A percentile compares a stretch with the other conserved stretches of the same genome.
phyloP scores from a whole-genome alignment of 1,140 invertebrate genomes.

The Diorhabda carinulata region DNA sequence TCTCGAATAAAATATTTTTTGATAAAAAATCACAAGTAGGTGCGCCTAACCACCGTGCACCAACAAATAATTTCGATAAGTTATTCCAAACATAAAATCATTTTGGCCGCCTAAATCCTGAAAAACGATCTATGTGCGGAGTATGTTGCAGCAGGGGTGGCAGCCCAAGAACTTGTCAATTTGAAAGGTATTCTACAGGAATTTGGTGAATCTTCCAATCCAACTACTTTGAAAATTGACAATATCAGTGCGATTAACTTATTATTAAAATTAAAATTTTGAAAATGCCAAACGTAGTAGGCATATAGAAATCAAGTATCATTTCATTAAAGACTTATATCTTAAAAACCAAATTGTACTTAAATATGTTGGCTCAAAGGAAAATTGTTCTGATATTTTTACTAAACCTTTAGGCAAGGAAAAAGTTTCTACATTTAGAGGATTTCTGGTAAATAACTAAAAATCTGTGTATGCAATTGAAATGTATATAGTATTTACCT shows the following conservation, averaged over 20 bases:
- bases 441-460: not conserved
- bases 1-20: too few relatives aligned
- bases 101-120: too few relatives aligned
- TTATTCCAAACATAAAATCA: too few relatives aligned
- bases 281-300: slow-evolving; percentile 11
- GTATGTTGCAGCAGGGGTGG: slow-evolving; percentile 6
- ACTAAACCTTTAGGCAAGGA: slow-evolving; percentile 6
- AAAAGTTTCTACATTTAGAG: slow-evolving; percentile 5
- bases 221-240: not conserved
- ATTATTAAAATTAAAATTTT: slow-evolving; percentile 9
- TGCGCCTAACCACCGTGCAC: too few relatives aligned
- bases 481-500: too few relatives aligned
- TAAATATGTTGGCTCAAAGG: not conserved
- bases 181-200: not conserved
- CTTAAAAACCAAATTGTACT: slow-evolving; percentile 5
- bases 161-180: not conserved
- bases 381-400: slow-evolving; percentile 11
- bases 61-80: too few relatives aligned
- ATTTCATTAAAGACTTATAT: slow-evolving; percentile 8
- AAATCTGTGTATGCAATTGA: not conserved
- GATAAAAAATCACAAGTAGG: too few relatives aligned
- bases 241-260: not conserved
- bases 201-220: not conserved
- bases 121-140: too few relatives aligned
- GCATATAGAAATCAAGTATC: slow-evolving; percentile 19